These are phyloP conservation scores for Calameuta pallipes DNA, from an alignment of 2,888 invertebrate genomes.

Conservation along the genomic window DNA sequence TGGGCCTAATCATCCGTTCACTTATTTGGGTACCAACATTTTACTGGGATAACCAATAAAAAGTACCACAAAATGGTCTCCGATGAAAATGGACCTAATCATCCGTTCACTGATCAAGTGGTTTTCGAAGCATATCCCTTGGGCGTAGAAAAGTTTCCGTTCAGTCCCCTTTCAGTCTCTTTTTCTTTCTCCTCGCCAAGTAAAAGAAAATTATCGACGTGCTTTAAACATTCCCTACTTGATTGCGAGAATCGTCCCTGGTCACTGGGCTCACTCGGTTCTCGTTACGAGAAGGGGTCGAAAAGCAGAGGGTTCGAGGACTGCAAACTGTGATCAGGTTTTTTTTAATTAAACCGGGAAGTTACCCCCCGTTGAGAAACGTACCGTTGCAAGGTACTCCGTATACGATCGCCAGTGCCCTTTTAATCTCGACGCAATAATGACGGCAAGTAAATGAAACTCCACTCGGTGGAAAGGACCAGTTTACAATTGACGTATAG, in stretches of 20 bases:
- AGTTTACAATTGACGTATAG: background rate
- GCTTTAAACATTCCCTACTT: slow-evolving; percentile 35
- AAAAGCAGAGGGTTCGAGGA: background rate
- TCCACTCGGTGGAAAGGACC: background rate
- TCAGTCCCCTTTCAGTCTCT: slow-evolving; percentile 12
- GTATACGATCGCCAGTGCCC: slow-evolving; percentile 3
- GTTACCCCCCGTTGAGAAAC: slow-evolving; percentile 27
- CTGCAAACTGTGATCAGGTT: background rate
- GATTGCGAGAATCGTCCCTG: slow-evolving; percentile 36
- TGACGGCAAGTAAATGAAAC: slow-evolving; percentile 48
- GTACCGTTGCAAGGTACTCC: background rate
- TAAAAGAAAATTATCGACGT: slow-evolving; percentile 29
- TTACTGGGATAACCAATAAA: background rate
- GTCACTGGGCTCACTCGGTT: background rate
- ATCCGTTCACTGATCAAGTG: background rate
- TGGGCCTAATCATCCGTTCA: background rate
- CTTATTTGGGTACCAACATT: background rate
- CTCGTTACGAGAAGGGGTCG: background rate
- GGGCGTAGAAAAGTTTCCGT: background rate
- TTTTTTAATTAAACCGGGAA: slow-evolving; percentile 50
- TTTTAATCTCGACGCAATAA: slow-evolving; percentile 50
- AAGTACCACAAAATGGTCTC: background rate
- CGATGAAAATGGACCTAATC: background rate
- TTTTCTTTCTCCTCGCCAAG: slow-evolving; percentile 13
- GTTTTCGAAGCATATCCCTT: background rate